Base-by-base conservation (phyloP, 2,113 vertebrate species). In the Pipra filicauda region DNA sequence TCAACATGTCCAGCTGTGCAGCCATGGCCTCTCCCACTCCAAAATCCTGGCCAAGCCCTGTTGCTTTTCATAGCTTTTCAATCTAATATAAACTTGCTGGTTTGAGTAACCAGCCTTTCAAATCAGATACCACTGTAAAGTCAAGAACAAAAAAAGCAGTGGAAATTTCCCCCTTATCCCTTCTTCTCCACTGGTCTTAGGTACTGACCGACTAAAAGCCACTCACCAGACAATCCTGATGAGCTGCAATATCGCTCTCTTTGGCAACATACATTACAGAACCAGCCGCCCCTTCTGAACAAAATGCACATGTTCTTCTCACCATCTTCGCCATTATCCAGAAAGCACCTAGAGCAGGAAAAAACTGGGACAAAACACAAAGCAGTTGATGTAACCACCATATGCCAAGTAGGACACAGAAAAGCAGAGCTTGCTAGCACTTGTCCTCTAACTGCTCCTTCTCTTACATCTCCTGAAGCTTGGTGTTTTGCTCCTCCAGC, bases 171-270 rank as follows among this genome's bases (percentile, higher is more conserved):
- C 33, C 30, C 49, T 70, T 39, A 73, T 31, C 6, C 20, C 20
- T 37, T 72, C 41, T 67, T 83, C 35, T 81, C 66, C 54, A 12
- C 23, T 57, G 14, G 54, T 33, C 55, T 58, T 27, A 1, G 1
- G 39, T 19, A 64, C 16, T 0, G 0, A 65, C 30, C 48, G 48
- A 41, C 64, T 23, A 22, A 66, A 81, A 85, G 52, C 28, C 88
- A 97, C 98, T 98, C 97, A 98, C 98, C 98, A 98, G 96, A 90
- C 98, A 98, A 31, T 97, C 94, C 91, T 96, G 97, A 94, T 98
- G 98, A 88, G 96, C 98, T 93, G 97, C 98, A 94, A 98, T 91
- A 31, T 97, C 93, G 51, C 73, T 64, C 88, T 96, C 95, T 82
- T 87, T 92, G 86, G 97, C 96, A 20, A 98, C 76, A 20, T 98